Base-by-base conservation (phyloP, 2,888 invertebrate genomes). In the Nebria salina region DNA sequence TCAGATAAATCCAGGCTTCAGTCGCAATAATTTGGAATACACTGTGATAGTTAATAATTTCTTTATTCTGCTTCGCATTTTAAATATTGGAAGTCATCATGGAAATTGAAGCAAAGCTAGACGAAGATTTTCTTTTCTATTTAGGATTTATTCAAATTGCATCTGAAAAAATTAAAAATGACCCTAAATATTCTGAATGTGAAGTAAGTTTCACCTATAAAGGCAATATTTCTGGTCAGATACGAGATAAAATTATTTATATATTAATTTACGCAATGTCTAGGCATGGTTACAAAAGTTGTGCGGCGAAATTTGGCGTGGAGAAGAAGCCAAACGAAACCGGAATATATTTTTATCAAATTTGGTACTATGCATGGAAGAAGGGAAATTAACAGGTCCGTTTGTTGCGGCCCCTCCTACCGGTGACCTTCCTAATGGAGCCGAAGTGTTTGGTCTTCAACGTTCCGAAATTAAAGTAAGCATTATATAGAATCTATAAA, bases 41-140 rank as follows among this genome's bases (percentile, higher is more conserved):
- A 54, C 54, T 13, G 54, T 13, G 54, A 54, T 7, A 54, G 5
- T 34, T 34, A 34, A 4, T 34, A 34, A 34, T 4, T 5, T 7
- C 8, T 54, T 2, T 7, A 1, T 11, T 54, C 13, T 54, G 54
- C 11, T 54, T 1, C 7, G 1, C 13, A 6, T 41, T 74, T 3
- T 42, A 3, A 74, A 41, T n/a, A 15, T 6, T 73, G 41, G 13
- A 34, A 74, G 26, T 74, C 26, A 34, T 34, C 0, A 77, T 87
- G 85, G 87, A 87, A 74, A 82, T 87, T n/a, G 88, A 88, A 84
- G 86, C 86, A 72, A 89, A 88, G 85, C 83, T 89, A 41, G 90
- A 90, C 83, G 87, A 89, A 84, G 90, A 90, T 85, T 90, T 89
- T 83, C 84, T 90, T 13, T 89, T 89, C 81, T 90, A 90, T 83